Base-by-base conservation (phyloP, 2,888 invertebrate genomes). In the Leucophenga maculata region DNA sequence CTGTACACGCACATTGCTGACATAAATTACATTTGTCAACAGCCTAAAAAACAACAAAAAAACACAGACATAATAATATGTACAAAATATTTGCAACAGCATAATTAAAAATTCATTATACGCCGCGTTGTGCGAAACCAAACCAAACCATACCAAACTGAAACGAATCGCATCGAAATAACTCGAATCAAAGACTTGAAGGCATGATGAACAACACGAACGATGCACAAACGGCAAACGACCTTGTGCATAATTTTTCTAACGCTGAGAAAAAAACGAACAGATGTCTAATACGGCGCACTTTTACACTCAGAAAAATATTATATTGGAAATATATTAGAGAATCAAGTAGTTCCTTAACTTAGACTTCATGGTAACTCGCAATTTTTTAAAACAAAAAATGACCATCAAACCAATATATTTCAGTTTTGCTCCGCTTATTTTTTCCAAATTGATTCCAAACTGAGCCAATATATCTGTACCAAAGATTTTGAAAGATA, bases 41-140 rank as follows among this genome's bases (percentile, higher is more conserved):
- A 22, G 31, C 8, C 26, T 57, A 22, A 57, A 26, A 13, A 14
- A 26, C 8, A 57, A 50, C 6, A 50, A 50, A 16, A 50, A 50
- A 50, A 1, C 6, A n/a, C 6, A 14, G n/a, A 6, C 6, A 50
- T 13, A 50, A 50, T 50, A 11, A 50, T 11, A 50, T 13, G 2
- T 50, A 18, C 6, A 50, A 50, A 50, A 50, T 13, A n/a, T n/a
- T 50, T n/a, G 31, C 31, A 39, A 39, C 39, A 57, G 57, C 57
- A 26, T 57, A 57, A 57, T 57, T 57, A 57, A 57, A 57, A 57
- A 57, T 57, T 57, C 57, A 57, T 57, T 57, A 57, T 50, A 50
- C 50, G 50, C 50, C 57, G 22, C 18, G 57, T 26, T 22, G 14
- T 26, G 31, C 13, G 57, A 22, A 26, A 20, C 31, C 55, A 55